phyloP scores from a whole-genome alignment of 2,113 vertebrate genomes.

The Ellobius talpinus region DNA sequence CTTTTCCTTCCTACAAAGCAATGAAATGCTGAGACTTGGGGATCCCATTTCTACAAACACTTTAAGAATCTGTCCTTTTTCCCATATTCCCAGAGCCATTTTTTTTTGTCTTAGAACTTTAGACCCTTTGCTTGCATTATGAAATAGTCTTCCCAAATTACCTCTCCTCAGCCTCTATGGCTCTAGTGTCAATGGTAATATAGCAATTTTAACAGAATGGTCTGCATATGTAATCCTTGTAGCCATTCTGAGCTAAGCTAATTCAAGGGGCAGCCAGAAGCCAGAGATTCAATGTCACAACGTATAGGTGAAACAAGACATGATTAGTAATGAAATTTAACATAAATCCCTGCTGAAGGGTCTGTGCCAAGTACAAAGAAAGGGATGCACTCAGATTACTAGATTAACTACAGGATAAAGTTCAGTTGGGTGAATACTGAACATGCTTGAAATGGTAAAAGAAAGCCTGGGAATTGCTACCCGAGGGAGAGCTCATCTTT shows the following conservation, averaged over 20 bases:
- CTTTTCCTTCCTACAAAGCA: background rate
- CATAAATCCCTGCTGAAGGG: background rate
- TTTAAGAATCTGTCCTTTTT: conserved; percentile 10
- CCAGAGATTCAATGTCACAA: background rate
- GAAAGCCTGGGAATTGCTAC: background rate
- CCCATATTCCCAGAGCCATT: background rate
- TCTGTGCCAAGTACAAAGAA: background rate
- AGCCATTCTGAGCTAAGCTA: background rate
- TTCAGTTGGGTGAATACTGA: background rate
- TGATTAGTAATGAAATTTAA: background rate
- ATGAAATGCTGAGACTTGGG: background rate
- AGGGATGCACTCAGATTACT: background rate
- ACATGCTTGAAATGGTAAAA: background rate
- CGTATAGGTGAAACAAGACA: background rate
- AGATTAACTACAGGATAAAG: background rate
- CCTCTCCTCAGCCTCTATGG: background rate
- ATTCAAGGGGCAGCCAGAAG: background rate
- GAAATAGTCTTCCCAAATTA: background rate
- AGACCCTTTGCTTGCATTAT: conserved; percentile 25
- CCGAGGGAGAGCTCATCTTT: background rate
- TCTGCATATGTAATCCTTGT: background rate
- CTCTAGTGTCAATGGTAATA: background rate
- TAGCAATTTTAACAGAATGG: background rate
- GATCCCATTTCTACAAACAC: background rate
- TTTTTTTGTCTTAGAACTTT: background rate